These are phyloP conservation scores for Pseudoips prasinana DNA, from an alignment of 2,888 invertebrate genomes.

Conservation along the genomic window DNA sequence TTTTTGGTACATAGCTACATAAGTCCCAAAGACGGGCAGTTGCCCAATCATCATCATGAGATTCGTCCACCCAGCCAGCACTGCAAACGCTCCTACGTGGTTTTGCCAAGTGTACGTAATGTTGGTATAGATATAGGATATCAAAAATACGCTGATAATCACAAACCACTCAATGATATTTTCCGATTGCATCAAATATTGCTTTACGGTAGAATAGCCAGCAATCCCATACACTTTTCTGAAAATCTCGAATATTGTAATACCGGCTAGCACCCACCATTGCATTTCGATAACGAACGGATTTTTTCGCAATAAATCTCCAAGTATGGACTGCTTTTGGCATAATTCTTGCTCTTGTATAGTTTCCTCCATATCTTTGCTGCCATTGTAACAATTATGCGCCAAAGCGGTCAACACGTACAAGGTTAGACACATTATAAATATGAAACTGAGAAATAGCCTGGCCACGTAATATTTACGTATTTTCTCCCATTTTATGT, in stretches of 20 bases:
- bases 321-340: conserved; percentile 89
- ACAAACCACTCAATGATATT: conserved; percentile 95
- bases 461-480: conserved; percentile 92
- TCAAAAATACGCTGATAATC: conserved; percentile 90
- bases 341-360: conserved; percentile 88
- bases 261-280: conserved; percentile 90
- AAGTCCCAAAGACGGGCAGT: conserved; percentile 92
- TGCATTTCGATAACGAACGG: conserved; percentile 90
- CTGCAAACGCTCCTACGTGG: conserved; percentile 93
- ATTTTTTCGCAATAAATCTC: conserved; percentile 87
- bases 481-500: conserved; percentile 95
- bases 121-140: conserved; percentile 91
- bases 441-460: conserved; percentile 89
- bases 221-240: conserved; percentile 91
- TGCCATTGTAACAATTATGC: conserved; percentile 92
- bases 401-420: conserved; percentile 92
- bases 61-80: conserved; percentile 93
- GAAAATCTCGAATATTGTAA: conserved; percentile 90
- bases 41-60: conserved; percentile 96
- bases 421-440: conserved; percentile 89
- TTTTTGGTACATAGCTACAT: conserved; percentile 95
- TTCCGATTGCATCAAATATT: conserved; percentile 91
- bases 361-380: conserved; percentile 88
- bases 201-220: conserved; percentile 90
- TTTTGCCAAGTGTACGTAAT: conserved; percentile 90